Evolutionary conservation across 2,888 invertebrate genomes (phyloP).

Genomic region (Drosophila paranaensis): DNA sequence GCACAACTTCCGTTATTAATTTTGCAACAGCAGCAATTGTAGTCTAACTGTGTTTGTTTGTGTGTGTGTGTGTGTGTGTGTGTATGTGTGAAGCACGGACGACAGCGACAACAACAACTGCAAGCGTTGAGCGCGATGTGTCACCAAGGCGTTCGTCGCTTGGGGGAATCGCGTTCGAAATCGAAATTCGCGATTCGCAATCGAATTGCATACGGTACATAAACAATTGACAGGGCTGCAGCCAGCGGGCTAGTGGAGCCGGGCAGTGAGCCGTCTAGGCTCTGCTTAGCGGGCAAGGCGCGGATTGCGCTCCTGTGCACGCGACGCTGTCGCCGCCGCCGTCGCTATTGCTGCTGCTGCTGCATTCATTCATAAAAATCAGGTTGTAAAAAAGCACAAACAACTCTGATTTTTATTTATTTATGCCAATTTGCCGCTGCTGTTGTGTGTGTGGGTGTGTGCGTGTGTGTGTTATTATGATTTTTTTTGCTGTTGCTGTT

Average conservation of each 20-base stretch:
- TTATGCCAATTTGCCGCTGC: slow-evolving; percentile 77
- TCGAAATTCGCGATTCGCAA: slow-evolving; percentile 51
- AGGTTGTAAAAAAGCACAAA: slow-evolving; percentile 73
- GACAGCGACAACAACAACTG: slow-evolving; percentile 45
- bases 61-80: slow-evolving; percentile 8
- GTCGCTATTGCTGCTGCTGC: slow-evolving; percentile 44
- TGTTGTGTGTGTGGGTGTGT: slow-evolving; percentile 13
- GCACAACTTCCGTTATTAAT: slow-evolving; percentile 84
- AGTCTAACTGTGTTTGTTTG: slow-evolving; percentile 10
- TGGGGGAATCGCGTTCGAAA: slow-evolving; percentile 37
- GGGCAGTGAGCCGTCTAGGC: slow-evolving; percentile 13
- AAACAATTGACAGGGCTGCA: slow-evolving; percentile 34
- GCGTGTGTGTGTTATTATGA: slow-evolving; percentile 1
- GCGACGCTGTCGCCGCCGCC: slow-evolving; percentile 47
- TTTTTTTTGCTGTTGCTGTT: slow-evolving; percentile 18
- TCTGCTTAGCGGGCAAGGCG: slow-evolving; percentile 17
- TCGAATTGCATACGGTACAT: slow-evolving; percentile 39
- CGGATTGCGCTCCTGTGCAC: slow-evolving; percentile 69
- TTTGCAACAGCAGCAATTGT: slow-evolving; percentile 77
- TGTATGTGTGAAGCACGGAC: slow-evolving; percentile 42
- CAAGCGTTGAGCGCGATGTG: slow-evolving; percentile 63
- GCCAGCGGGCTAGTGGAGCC: slow-evolving; percentile 14
- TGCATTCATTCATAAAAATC: slow-evolving; percentile 81
- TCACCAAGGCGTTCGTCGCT: slow-evolving; percentile 46
- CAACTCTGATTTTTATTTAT: slow-evolving; percentile 66